Evolutionary conservation across 1,140 invertebrate species (phyloP).

Genomic region (Trachymyrmex septentrionalis): DNA sequence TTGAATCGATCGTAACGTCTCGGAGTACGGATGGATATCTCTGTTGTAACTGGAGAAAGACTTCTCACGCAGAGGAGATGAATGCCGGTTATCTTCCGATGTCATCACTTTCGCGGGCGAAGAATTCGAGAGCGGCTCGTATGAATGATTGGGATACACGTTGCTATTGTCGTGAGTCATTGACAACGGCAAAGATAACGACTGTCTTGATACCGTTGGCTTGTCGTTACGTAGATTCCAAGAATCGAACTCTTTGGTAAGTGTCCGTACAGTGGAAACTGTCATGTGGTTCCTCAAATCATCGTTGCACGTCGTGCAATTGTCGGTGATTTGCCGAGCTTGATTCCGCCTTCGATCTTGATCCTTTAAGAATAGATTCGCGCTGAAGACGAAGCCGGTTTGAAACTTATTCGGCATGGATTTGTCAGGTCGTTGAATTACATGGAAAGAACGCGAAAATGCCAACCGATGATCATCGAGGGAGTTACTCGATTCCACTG

Average conservation of each 20-base stretch:
- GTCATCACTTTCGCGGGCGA: neutral
- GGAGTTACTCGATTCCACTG: neutral
- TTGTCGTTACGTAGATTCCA: slow-evolving; percentile 4
- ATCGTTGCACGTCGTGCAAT: neutral
- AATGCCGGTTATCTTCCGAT: neutral
- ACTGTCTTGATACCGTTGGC: neutral
- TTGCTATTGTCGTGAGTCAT: neutral
- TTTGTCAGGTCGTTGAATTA: slow-evolving; percentile 50
- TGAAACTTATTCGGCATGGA: slow-evolving; percentile 52
- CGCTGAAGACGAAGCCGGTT: slow-evolving; percentile 74
- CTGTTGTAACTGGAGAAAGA: slow-evolving; percentile 34
- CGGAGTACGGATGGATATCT: slow-evolving; percentile 75
- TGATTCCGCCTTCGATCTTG: slow-evolving; percentile 4
- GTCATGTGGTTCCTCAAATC: slow-evolving; percentile 31
- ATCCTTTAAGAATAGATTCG: slow-evolving; percentile 74
- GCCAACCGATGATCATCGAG: slow-evolving; percentile 15
- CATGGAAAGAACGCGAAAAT: slow-evolving; percentile 71
- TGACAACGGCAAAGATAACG: neutral
- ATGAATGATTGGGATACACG: neutral
- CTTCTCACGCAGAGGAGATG: neutral
- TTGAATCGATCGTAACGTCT: slow-evolving; percentile 79
- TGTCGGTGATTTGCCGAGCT: slow-evolving; percentile 5
- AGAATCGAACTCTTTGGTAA: neutral
- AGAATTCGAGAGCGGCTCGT: slow-evolving; percentile 7
- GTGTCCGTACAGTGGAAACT: neutral